Percentiles rank a stretch among this genome's conserved stretches.
phyloP scores from a whole-genome alignment of 2,113 vertebrate genomes.

The Lepus americanus region DNA sequence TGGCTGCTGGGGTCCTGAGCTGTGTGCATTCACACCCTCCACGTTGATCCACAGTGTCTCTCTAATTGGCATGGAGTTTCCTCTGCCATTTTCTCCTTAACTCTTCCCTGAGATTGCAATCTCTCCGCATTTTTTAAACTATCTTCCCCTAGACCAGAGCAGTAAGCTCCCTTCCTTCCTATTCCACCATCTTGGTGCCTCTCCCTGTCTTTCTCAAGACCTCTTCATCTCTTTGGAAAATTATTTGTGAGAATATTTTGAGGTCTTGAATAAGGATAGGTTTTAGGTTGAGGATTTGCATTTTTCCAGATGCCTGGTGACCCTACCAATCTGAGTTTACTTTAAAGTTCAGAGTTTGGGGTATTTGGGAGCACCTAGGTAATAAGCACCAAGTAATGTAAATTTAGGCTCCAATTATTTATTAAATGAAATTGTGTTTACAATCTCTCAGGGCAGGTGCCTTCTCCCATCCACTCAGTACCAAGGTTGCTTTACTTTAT shows the following conservation, averaged over 20 bases:
- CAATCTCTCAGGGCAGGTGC: not conserved
- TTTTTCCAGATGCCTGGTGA: slow-evolving; percentile 45
- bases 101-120: no score
- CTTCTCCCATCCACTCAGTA: not conserved
- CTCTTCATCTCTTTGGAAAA: slow-evolving; percentile 40
- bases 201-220: no score
- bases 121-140: no score
- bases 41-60: no score
- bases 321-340: not conserved
- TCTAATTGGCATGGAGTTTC: no score
- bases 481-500: slow-evolving; percentile 28
- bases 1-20: no score
- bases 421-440: slow-evolving; percentile 49
- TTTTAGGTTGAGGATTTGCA: not conserved
- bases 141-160: no score
- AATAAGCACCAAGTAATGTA: not conserved
- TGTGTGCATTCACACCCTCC: no score
- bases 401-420: slow-evolving; percentile 44
- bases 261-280: not conserved
- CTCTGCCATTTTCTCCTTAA: no score
- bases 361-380: slow-evolving; percentile 33
- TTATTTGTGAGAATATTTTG: slow-evolving; percentile 42
- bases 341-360: slow-evolving; percentile 31
- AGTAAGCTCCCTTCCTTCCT: no score
- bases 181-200: no score